Evolutionary conservation across 2,797 vertebrate species (phyloP), one percentile per base, ranked within the genome.

Genomic region (Enoplosus armatus): DNA sequence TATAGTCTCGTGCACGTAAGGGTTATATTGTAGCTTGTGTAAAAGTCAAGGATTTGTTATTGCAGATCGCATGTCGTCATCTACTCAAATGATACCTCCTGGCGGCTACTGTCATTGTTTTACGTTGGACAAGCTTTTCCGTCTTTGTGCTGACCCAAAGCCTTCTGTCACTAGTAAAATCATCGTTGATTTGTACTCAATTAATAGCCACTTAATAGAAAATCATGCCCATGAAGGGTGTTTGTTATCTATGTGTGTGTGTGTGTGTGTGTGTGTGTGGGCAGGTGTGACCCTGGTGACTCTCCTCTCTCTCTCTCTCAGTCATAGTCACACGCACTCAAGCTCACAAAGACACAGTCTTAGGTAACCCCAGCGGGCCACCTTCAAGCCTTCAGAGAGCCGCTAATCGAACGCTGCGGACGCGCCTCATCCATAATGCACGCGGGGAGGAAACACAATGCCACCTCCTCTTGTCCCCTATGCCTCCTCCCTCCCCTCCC

Each of bases 391-490:
- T 79, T 64, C 64, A 72, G 81, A 80, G 66, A 72, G 73, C 68
- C 8, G 37, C 75, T 71, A 74, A 89, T 88, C 39, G 75, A 89
- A 89, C 64, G 6, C 50, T 5, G 22, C 5, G 33, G 87, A 90
- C 69, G 68, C 64, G 6, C 60, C 77, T 92, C 90, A 94, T 95
- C 83, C 84, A 93, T 95, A 93, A 94, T 93, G 88, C 89, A 94
- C 73, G 53, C 31, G 1, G 47, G 37, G 73, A 86, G 84, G 88
- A 90, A 93, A 93, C 85, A 87, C 84, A 87, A 86, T 6, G 80
- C 86, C 82, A 66, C 61, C 84, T 74, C 68, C 59, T 77, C 80
- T 56, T 20, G 62, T 77, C 75, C 67, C 61, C 62, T 75, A 48
- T 50, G n/a, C 73, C 66, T 75, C 60, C 71, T 55, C 64, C 47